A percentile compares a stretch with the other conserved stretches of the same genome.
phyloP scores from a whole-genome alignment of 2,797 vertebrate species.

The Masticophis lateralis region DNA sequence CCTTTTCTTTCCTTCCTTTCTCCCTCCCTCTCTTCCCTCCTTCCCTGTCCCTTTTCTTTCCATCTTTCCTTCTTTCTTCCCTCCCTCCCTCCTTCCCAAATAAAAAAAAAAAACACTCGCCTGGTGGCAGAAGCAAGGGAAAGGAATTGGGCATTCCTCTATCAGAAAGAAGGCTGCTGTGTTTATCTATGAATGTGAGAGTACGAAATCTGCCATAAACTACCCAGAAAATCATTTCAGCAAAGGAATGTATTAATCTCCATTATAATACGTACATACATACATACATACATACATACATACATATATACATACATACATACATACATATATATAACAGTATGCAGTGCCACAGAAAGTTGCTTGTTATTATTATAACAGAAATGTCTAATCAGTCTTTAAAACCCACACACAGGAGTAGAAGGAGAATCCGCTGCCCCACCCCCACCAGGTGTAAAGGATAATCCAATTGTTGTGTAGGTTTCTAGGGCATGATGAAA shows the following conservation, averaged over 20 bases:
- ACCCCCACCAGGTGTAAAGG: no score
- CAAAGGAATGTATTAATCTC: neutral
- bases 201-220: neutral
- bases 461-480: neutral
- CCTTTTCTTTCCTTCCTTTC: no score
- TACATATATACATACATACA: no score
- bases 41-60: no score
- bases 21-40: no score
- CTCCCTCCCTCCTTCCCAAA: no score
- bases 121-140: neutral
- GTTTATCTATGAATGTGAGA: neutral
- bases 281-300: no score
- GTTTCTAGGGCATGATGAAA: neutral
- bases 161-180: neutral
- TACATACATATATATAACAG: neutral
- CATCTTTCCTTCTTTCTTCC: no score
- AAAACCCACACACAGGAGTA: neutral
- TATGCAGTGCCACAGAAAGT: neutral
- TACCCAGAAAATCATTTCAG: neutral
- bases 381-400: neutral
- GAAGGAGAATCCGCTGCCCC: neutral
- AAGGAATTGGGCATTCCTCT: neutral
- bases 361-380: neutral
- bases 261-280: neutral
- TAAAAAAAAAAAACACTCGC: neutral